A percentile compares a stretch with the other conserved stretches of the same genome.
phyloP scores from a whole-genome alignment of 2,888 invertebrate species.

The Schizotus pectinicornis region DNA sequence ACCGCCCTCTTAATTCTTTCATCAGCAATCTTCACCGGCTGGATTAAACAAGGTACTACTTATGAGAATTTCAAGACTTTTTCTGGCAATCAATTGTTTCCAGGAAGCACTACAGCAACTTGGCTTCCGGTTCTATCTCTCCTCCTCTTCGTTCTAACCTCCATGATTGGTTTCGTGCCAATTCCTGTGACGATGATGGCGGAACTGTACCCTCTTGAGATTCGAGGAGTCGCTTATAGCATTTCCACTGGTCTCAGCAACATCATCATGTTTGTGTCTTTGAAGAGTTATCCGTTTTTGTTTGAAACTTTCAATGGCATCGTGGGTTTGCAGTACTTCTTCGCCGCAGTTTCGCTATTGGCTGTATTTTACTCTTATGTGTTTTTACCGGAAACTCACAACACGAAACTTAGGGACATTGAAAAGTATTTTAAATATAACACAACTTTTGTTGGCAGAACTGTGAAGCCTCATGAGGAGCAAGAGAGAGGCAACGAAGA shows the following conservation, averaged over 20 bases:
- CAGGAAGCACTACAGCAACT: constrained; percentile 44
- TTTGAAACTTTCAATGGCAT: constrained; percentile 55
- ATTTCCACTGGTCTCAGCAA: constrained; percentile 62
- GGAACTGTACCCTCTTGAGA: constrained; percentile 64
- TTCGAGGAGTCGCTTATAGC: constrained; percentile 64
- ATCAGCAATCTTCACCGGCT: constrained; percentile 62
- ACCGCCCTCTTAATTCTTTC: constrained; percentile 64
- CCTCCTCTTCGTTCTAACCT: constrained; percentile 62
- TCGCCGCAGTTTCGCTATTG: constrained; percentile 40
- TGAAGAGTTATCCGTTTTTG: constrained; percentile 58
- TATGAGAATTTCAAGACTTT: not conserved
- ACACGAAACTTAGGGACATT: constrained; percentile 59
- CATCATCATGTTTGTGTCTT: constrained; percentile 62
- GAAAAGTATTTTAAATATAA: constrained; percentile 60
- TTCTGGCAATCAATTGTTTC: constrained; percentile 8
- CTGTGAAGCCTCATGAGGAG: too few relatives aligned
- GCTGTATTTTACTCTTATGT: constrained; percentile 56
- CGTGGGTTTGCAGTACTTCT: constrained; percentile 59
- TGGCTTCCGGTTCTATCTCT: constrained; percentile 61
- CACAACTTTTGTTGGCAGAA: constrained; percentile 37
- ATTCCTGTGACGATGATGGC: constrained; percentile 69
- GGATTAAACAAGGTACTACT: constrained; percentile 8
- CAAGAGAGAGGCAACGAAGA: too few relatives aligned
- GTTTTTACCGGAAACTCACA: constrained; percentile 60
- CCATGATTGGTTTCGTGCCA: constrained; percentile 64